Evolutionary conservation across 2,113 vertebrate species (phyloP), one percentile per base, ranked within the genome.

Genomic region (Platysteira castanea): DNA sequence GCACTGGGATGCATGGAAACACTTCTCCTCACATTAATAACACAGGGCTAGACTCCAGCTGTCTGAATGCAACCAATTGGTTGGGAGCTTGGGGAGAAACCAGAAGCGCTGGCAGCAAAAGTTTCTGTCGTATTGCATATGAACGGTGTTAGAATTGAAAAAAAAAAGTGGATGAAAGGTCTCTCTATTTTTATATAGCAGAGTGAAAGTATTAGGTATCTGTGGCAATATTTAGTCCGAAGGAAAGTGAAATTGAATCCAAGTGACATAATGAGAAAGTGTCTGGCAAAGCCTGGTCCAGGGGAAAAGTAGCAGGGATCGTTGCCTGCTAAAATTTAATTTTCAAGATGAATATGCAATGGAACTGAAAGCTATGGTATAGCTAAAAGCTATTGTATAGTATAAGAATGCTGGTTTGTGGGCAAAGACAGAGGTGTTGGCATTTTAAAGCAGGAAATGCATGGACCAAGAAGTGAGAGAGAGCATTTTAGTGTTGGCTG

Each of bases 171-270:
- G 53, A 87, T 3, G 5, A 95, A 94, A 96, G 87, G 84, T 90
- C 74, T 90, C 57, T 85, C 94, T 95, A 93, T 96, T 93, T 97
- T 96, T 95, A 80, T 33, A 46, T 5, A 39, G 46, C 30, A 65
- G 57, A 80, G 57, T 50, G 87, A 77, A 83, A 88, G 94, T 46
- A 64, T 94, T 95, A 31, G 78, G 67, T 95, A 77, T 91, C 95
- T 74, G 78, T 3, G 2, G 94, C 87, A 88, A 63, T 61, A 91
- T 95, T 93, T 90, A 87, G 84, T 87, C 70, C 1, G 0, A 91
- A 90, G 91, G 75, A 94, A 96, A 85, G 68, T 80, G 95, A 91
- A 96, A 96, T 90, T 80, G 82, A 94, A 97, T 83, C 91, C 70
- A 74, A 91, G 46, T 91, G 94, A 94, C 70, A 83, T 94, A 94